Evolutionary conservation across 2,797 vertebrate genomes (phyloP), one percentile per base, ranked within the genome.

Genomic region (Notoglanidium macrostoma): DNA sequence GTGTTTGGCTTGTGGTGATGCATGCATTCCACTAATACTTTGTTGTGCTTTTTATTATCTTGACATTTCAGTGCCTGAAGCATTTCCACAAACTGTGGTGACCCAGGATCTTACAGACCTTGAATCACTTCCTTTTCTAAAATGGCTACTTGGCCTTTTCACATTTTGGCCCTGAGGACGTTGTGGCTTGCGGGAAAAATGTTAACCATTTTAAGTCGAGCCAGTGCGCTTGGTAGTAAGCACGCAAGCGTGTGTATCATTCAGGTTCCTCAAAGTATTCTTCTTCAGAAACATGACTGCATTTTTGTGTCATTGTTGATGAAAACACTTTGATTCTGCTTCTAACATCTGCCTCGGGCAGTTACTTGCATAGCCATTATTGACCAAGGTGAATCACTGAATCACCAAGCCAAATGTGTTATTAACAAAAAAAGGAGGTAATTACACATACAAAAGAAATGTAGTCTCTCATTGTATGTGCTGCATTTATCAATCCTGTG

Each of bases 31-130:
- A 89, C 81, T 88, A 81, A 85, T 87, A 88, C 89, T 89, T 88
- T 89, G 67, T 89, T 83, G 87, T 83, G 84, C 86, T 88, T 85
- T 88, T 89, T 84, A 78, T 88, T 78, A 88, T 85, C 84, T 88
- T 91, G 89, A 91, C 89, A 89, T 92, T 91, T 90, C 84, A 84
- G 78, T 89, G 89, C 91, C 89, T 89, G 86, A 87, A 90, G 91
- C 89, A 59, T 90, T 92, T 91, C 89, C 91, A 90, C 84, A 90
- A 86, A 87, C 89, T 88, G 84, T 88, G 88, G 90, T 90, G 88
- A 91, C 87, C 87, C 89, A 74, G 89, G 88, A 89, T 90, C 88
- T 88, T 84, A 86, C 83, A 90, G 89, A 90, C 79, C 70, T 85
- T 40, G 74, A 84, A 90, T 89, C 82, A 81, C 82, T 90, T 92